Evolutionary conservation across 37 sponge, comb jelly and placozoan genomes (phyloP), one percentile per base, ranked within the genome.

Genomic region (Diacarnus erythraeanus): DNA sequence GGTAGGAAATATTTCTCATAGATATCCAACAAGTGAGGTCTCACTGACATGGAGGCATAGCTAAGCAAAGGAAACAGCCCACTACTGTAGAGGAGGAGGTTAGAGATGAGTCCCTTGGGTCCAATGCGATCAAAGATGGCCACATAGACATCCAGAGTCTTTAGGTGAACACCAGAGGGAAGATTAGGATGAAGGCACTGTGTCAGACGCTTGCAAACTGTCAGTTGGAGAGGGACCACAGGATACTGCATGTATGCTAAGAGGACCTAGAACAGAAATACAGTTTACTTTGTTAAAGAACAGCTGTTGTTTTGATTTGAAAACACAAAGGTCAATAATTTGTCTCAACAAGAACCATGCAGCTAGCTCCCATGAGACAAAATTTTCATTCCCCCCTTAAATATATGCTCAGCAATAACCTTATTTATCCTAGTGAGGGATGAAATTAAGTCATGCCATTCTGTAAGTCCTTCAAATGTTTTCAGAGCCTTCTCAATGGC

Each of bases 121-220:
- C 89, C 82, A 47, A 96, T 88, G 21, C 97, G 88, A 38, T 93
- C 78, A 69, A 93, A 92, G 29, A 93, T 88, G 71, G 84, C 70
- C 22, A 20, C 54, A 75, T 96, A 96, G 23, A 92, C 87, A 31
- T 88, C 92, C 57, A 96, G 79, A 0, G 82, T 83, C 81, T 93
- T 93, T 39, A 91, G 73, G 65, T 96, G 94, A 18, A 93, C 89
- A 5, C 97, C 97, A 6, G 89, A 66, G 5, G 97, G 97, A 2
- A 96, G 84, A 42, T 88, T 88, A 44, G 91, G 97, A 68, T 92
- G 97, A 64, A 93, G 91, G 65, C 97, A 96, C 71, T 96, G 97
- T 15, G 97, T 78, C 58, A 96, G 87, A 71, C 97, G 86, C 78
- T 91, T 93, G 63, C 80, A 84, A 9, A 96, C 83, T 18, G 72